Conservation (phyloP, 2,797 vertebrate species). For the Rallus crepitans region DNA sequence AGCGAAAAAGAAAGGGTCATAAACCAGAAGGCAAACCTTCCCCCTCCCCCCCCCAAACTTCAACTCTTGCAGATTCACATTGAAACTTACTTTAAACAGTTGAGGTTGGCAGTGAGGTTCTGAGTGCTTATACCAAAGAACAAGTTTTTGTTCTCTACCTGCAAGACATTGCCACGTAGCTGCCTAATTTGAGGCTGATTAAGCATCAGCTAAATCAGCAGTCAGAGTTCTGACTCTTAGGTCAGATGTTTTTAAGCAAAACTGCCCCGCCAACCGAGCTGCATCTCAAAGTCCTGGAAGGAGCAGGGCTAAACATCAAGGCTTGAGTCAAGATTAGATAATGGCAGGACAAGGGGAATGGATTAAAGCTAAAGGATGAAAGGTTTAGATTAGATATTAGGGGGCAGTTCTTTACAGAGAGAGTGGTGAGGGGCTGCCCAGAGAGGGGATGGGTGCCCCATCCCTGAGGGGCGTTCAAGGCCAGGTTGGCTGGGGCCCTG, state of each 20-base stretch:
- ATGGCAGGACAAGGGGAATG: too few relatives aligned
- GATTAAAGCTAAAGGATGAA: too few relatives aligned
- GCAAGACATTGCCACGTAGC: rapidly evolving
- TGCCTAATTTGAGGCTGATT: background rate
- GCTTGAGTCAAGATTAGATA: too few relatives aligned
- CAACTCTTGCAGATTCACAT: background rate
- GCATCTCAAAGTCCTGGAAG: background rate
- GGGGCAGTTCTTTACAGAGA: too few relatives aligned
- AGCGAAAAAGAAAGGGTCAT: background rate
- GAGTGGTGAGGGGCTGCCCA: too few relatives aligned
- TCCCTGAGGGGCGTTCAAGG: too few relatives aligned
- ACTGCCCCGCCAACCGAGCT: background rate
- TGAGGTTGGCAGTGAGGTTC: background rate
- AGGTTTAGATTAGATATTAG: too few relatives aligned
- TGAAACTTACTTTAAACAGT: background rate
- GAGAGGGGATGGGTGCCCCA: too few relatives aligned
- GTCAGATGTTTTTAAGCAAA: background rate
- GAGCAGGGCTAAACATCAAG: background rate
- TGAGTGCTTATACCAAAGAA: background rate
- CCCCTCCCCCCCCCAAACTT: too few relatives aligned
- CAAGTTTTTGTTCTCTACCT: background rate
- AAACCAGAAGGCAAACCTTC: background rate
- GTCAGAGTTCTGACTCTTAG: background rate
- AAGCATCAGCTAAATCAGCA: background rate
- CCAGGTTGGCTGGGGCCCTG: too few relatives aligned